Evolutionary conservation across 2,888 invertebrate genomes (phyloP), one percentile per base, ranked within the genome.

Genomic region (Sturmia bella): DNA sequence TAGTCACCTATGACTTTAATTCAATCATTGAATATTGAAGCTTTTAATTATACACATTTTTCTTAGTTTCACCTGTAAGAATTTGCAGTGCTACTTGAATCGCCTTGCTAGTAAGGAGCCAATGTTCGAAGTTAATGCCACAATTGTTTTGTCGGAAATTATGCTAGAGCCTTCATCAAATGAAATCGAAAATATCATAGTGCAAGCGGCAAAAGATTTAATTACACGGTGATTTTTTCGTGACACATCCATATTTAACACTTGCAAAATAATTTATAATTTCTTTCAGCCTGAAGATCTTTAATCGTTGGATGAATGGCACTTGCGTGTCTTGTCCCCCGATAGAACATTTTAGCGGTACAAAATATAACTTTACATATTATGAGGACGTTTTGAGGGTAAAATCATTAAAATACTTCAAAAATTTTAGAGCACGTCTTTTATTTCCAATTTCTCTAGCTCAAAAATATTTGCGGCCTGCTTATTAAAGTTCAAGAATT

Each of bases 231-330:
- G 85, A 86, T 86, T 6, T 37, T 19, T 37, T 19, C 1, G 41
- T 24, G 12, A 4, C 12, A 15, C 5, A 37, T 13, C 27, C 37
- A 15, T 21, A 37, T 5, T 11, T 27, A 15, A 9, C 6, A 0
- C n/a, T 6, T 19, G 15, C 17, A 61, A 1, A 0, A n/a, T n/a
- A n/a, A n/a, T n/a, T n/a, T 27, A 27, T 4, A 27, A 27, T 4
- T 6, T 27, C 9, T 32, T 32, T 39, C 86, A 95, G 95, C 80
- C 89, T 96, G 6, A 95, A 95, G 85, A 90, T 92, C 0, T 96
- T 98, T 87, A 93, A 95, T 0, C 94, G 98, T 9, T 98, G 98
- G 98, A 95, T 96, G 95, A 92, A 94, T 85, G 94, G 94, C 12
- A 95, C 95, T 0, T 98, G 97, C 86, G 87, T 96, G 0, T 93